phyloP scores from a whole-genome alignment of 2,113 vertebrate genomes.

The Ammodytes marinus region DNA sequence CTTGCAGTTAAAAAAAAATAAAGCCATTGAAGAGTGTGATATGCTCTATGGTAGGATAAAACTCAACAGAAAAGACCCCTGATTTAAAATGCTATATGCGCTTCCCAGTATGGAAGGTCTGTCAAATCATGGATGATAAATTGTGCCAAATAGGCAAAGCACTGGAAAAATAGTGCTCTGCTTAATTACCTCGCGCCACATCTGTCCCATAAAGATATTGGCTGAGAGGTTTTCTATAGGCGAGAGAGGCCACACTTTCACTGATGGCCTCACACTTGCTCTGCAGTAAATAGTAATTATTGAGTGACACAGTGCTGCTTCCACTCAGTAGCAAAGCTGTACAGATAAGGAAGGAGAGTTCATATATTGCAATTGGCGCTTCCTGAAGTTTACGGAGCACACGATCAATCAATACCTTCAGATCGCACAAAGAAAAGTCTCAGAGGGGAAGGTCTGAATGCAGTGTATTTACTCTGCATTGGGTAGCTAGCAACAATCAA shows the following conservation, averaged over 20 bases:
- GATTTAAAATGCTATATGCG: not conserved
- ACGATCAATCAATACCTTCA: constrained; percentile 25
- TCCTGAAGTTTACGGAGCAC: constrained; percentile 9
- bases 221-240: constrained; percentile 41
- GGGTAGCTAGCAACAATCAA: constrained; percentile 7
- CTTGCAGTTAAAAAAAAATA: constrained; percentile 32
- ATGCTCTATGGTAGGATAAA: not conserved
- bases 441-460: not conserved
- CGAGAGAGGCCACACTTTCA: constrained; percentile 21
- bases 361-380: not conserved
- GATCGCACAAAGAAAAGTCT: constrained; percentile 13
- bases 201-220: constrained; percentile 64
- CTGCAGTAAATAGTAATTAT: constrained; percentile 53
- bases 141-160: constrained; percentile 53
- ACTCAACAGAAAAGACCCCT: not conserved
- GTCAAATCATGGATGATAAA: constrained; percentile 52
- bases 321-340: not conserved
- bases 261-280: constrained; percentile 4
- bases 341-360: not conserved
- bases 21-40: not conserved
- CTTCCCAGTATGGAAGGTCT: constrained; percentile 23
- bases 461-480: constrained; percentile 27
- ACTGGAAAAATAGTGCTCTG: constrained; percentile 48
- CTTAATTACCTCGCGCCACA: constrained; percentile 66
- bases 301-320: constrained; percentile 42